Conservation (phyloP, 30 jellyfish, hydroid and myxozoan genomes). For the Cassiopea xamachana region DNA sequence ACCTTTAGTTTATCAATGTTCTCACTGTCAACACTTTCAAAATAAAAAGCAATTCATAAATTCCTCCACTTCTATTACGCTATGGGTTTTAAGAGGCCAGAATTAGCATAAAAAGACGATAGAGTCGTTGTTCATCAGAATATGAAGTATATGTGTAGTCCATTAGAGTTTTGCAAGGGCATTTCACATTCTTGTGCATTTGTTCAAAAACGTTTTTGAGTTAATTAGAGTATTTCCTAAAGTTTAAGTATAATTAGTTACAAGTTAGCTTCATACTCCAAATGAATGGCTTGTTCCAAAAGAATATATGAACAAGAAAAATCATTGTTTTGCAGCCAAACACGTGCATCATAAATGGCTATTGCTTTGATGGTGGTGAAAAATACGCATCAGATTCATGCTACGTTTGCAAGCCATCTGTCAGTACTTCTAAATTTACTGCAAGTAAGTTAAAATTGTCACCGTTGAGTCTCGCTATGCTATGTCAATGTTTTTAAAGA, state of each 20-base stretch:
- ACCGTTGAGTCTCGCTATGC: no score
- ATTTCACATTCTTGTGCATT: not conserved
- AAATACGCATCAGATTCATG: conserved; percentile 31
- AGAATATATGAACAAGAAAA: no score
- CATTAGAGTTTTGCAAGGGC: not conserved
- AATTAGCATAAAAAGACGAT: not conserved
- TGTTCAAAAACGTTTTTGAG: not conserved
- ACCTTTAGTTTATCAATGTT: no score
- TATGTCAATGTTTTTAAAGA: no score
- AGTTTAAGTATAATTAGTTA: not conserved
- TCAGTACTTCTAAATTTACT: not conserved
- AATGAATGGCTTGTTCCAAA: not conserved
- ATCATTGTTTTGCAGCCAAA: conserved; percentile 25
- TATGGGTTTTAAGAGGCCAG: not conserved
- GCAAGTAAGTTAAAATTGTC: conserved; percentile 6
- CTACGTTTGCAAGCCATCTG: conserved; percentile 51
- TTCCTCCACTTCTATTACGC: not conserved
- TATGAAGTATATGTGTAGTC: not conserved
- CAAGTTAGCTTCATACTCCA: not conserved
- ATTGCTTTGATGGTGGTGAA: conserved; percentile 41
- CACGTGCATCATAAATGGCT: conserved; percentile 63
- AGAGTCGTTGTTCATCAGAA: not conserved
- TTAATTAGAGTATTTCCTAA: no score
- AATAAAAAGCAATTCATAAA: not conserved
- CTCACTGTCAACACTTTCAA: no score